A percentile compares a stretch with the other conserved stretches of the same genome.
Conservation (phyloP, 2,113 vertebrate genomes). For the Ictalurus punctatus region DNA sequence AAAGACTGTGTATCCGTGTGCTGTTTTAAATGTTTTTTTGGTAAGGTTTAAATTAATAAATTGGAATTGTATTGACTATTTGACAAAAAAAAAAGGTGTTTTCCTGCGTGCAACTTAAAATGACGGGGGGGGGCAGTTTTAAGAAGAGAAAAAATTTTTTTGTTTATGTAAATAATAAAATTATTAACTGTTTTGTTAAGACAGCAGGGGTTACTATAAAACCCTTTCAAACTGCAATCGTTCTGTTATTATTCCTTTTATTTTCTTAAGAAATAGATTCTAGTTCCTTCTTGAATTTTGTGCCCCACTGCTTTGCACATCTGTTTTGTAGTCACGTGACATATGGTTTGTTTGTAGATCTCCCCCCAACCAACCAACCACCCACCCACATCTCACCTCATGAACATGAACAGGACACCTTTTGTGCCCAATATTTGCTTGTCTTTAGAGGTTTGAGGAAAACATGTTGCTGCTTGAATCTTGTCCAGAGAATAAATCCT, state of each 20-base stretch:
- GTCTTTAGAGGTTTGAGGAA: not conserved
- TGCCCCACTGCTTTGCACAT: not conserved
- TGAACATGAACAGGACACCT: not conserved
- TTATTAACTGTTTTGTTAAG: not conserved
- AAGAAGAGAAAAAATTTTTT: not conserved
- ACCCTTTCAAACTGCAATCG: not conserved
- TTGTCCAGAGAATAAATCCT: not conserved
- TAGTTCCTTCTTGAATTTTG: not conserved
- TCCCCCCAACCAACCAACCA: not conserved
- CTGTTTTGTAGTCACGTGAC: not conserved
- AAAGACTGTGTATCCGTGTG: too few species aligned
- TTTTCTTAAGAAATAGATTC: not conserved
- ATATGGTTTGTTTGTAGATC: not conserved
- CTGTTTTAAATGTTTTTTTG: not conserved
- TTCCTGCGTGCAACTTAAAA: not conserved
- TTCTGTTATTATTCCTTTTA: not conserved
- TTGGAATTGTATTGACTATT: not conserved
- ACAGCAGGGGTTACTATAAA: not conserved
- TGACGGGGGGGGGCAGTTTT: not conserved
- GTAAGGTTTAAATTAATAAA: not conserved
- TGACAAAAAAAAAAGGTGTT: not conserved
- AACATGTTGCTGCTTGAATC: not conserved
- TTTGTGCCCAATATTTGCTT: not conserved
- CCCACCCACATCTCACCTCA: not conserved
- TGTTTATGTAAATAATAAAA: not conserved